Conservation (phyloP, 2,113 vertebrate genomes). For the Verasper variegatus region DNA sequence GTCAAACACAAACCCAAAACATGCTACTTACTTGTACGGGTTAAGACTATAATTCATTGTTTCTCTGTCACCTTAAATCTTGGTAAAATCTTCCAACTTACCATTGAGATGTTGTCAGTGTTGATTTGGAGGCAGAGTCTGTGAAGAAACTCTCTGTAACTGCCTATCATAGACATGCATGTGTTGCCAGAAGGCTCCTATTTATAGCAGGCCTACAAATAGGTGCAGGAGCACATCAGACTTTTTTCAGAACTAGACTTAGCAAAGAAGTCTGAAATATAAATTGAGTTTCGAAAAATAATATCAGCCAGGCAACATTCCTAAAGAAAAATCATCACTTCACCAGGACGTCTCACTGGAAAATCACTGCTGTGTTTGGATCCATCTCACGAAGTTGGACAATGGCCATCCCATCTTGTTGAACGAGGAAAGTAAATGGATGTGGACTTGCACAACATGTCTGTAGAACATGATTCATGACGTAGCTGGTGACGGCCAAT, state of each 20-base stretch:
- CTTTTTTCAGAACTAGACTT: conserved; percentile 77
- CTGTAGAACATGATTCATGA: conserved; percentile 24
- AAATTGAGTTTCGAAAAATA: conserved; percentile 3
- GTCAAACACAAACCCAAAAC: conserved; percentile 47
- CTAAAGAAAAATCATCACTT: neutral
- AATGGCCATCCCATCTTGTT: neutral
- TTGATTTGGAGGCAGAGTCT: conserved; percentile 73
- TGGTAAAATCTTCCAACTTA: conserved; percentile 64
- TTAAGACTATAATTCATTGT: conserved; percentile 17
- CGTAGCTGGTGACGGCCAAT: conserved; percentile 31
- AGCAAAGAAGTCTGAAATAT: conserved; percentile 42
- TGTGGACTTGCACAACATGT: conserved; percentile 43
- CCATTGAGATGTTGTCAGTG: conserved; percentile 75
- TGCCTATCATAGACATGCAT: conserved; percentile 83
- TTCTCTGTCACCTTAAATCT: conserved; percentile 29
- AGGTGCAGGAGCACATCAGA: conserved; percentile 82
- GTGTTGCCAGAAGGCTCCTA: conserved; percentile 81
- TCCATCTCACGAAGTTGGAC: neutral
- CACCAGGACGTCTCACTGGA: neutral
- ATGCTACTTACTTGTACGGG: conserved; percentile 6
- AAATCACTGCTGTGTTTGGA: conserved; percentile 14
- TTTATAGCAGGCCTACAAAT: conserved; percentile 86
- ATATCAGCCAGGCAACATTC: neutral
- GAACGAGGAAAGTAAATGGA: conserved; percentile 9
- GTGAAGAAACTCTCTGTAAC: conserved; percentile 75